Percentiles rank a stretch among this genome's conserved stretches.
phyloP scores from a whole-genome alignment of 2,888 invertebrate species.

The Acleris literana region DNA sequence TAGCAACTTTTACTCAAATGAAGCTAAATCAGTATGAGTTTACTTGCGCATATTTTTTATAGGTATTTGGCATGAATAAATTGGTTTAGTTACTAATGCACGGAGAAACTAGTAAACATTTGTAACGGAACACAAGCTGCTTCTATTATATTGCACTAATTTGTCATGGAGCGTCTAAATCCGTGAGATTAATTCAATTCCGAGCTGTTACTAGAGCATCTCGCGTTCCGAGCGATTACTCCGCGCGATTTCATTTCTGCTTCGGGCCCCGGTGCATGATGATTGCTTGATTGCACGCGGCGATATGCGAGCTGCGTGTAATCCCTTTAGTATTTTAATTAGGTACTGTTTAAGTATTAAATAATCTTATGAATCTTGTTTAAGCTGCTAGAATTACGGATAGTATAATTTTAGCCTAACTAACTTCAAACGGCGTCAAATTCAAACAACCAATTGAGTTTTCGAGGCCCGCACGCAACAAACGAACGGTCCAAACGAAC shows the following conservation, averaged over 20 bases:
- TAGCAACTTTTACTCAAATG: too few species aligned
- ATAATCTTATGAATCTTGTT: too few species aligned
- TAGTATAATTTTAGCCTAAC: too few species aligned
- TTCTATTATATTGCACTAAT: neutral
- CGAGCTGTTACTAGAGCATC: conserved; percentile 51
- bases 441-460: neutral
- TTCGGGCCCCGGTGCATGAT: neutral
- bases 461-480: too few species aligned
- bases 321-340: neutral
- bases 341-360: too few species aligned
- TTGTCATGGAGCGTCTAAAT: neutral
- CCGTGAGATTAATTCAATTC: conserved; percentile 42
- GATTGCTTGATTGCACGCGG: conserved; percentile 10
- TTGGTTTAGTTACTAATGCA: too few species aligned
- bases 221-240: conserved; percentile 46
- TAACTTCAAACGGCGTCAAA: neutral
- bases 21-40: too few species aligned
- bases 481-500: neutral
- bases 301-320: neutral
- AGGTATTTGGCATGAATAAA: too few species aligned
- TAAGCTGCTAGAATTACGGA: too few species aligned
- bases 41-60: too few species aligned
- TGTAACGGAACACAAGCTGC: neutral
- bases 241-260: conserved; percentile 34
- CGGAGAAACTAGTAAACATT: too few species aligned